phyloP scores from a whole-genome alignment of 2,888 invertebrate species.

The Masnerella sp. region DNA sequence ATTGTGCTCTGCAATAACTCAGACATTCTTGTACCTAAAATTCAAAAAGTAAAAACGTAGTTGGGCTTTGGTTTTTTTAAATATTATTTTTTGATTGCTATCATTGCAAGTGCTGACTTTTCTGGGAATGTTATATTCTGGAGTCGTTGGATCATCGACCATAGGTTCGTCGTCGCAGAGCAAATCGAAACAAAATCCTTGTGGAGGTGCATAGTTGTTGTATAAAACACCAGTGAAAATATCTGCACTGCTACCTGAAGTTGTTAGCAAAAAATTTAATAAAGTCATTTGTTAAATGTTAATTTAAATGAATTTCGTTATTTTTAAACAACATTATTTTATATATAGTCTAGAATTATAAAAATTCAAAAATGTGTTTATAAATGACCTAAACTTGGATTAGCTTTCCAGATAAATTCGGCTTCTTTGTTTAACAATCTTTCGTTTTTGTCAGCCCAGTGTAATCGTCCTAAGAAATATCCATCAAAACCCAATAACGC shows the following conservation, averaged over 20 bases:
- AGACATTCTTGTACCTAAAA: constrained; percentile 66
- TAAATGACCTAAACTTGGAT: constrained; percentile 82
- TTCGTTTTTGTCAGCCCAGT: constrained; percentile 88
- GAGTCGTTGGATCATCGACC: constrained; percentile 88
- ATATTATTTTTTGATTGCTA: constrained; percentile 24
- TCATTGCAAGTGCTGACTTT: constrained; percentile 80
- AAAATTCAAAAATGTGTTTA: neutral
- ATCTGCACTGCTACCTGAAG: constrained; percentile 81
- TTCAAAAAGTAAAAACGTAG: neutral
- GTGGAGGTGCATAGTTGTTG: constrained; percentile 90
- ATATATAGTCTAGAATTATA: constrained; percentile 5
- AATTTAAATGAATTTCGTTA: neutral
- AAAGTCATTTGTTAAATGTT: too few relatives aligned
- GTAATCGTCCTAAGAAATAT: constrained; percentile 90
- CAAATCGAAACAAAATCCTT: constrained; percentile 95
- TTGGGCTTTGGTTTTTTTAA: neutral
- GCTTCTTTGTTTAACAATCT: constrained; percentile 82
- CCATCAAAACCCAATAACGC: constrained; percentile 92
- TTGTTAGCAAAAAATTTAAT: neutral
- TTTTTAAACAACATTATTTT: neutral
- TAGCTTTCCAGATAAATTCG: constrained; percentile 92
- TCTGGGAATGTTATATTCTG: constrained; percentile 89
- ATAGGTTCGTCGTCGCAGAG: constrained; percentile 91
- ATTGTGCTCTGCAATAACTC: constrained; percentile 80
- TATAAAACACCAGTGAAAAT: constrained; percentile 91